These are phyloP conservation scores for Dolichomitus sp. DNA, from an alignment of 2,888 invertebrate genomes.

Conservation along the genomic window DNA sequence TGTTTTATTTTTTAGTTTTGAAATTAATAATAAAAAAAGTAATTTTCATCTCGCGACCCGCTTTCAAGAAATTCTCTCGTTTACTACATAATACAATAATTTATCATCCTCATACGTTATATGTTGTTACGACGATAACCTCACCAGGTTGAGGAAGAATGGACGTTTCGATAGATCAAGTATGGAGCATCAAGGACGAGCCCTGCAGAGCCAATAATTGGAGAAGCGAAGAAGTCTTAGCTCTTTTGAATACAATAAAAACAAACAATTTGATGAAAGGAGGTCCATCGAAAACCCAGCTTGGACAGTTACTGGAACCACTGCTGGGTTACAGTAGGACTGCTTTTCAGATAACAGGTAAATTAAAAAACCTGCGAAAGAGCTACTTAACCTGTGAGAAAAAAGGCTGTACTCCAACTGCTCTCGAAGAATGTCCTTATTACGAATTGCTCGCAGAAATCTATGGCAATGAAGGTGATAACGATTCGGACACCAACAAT, in stretches of 20 bases:
- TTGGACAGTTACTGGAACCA: constrained; percentile 43
- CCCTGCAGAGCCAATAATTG: constrained; percentile 46
- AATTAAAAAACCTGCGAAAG: constrained; percentile 71
- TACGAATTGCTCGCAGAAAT: constrained; percentile 69
- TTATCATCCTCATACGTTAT: not conserved
- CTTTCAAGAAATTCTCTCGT: not conserved
- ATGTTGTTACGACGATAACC: not conserved
- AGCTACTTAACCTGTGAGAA: constrained; percentile 68
- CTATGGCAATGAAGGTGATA: constrained; percentile 44
- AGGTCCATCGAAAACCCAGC: constrained; percentile 33
- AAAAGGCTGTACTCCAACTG: constrained; percentile 49
- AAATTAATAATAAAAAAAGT: too few species aligned
- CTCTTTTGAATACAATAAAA: constrained; percentile 50
- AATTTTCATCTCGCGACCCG: not conserved
- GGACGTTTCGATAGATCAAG: constrained; percentile 28
- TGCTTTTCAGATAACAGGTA: constrained; percentile 72
- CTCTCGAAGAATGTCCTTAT: constrained; percentile 67
- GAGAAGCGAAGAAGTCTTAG: constrained; percentile 33
- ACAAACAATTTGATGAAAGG: constrained; percentile 51
- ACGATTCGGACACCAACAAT: constrained; percentile 1
- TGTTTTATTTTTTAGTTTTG: too few species aligned
- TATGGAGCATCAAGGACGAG: constrained; percentile 38
- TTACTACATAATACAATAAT: not conserved
- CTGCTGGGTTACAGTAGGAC: constrained; percentile 72
- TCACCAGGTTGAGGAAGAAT: constrained; percentile 19